Percentiles rank a stretch among this genome's conserved stretches.
phyloP scores from a whole-genome alignment of 2,888 invertebrate genomes.

The Sesamia inferens region DNA sequence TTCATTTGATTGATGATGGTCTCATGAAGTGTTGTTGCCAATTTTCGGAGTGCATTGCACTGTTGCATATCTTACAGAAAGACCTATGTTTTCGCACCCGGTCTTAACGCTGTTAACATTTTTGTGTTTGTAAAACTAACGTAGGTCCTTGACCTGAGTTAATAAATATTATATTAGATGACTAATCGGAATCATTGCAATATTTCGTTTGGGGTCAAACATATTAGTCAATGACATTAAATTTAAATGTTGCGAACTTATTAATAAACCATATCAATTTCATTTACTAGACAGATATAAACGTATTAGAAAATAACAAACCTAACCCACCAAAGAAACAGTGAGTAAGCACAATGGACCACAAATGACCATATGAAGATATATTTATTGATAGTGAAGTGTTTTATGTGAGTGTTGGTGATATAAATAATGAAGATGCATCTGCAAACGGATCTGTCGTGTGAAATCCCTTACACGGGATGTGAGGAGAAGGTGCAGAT shows the following conservation, averaged over 20 bases:
- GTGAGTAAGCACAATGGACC: conserved; percentile 44
- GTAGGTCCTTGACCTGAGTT: conserved; percentile 22
- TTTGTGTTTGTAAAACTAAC: conserved; percentile 10
- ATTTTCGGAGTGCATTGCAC: conserved; percentile 45
- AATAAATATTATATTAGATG: conserved; percentile 30
- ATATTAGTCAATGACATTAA: conserved; percentile 10
- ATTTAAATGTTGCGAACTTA: neutral
- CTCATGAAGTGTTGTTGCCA: conserved; percentile 34
- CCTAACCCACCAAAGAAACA: conserved; percentile 52
- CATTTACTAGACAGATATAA: neutral
- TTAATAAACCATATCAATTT: neutral
- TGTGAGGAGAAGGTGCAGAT: conserved; percentile 85
- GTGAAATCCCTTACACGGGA: conserved; percentile 80
- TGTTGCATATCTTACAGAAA: neutral
- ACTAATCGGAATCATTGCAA: conserved; percentile 16
- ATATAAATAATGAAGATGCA: conserved; percentile 82
- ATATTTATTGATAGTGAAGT: conserved; percentile 57
- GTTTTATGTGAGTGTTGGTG: conserved; percentile 56
- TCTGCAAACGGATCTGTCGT: conserved; percentile 82
- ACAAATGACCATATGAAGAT: conserved; percentile 30
- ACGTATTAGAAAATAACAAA: conserved; percentile 26
- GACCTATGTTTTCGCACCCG: neutral
- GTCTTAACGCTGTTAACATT: neutral
- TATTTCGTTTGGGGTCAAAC: conserved; percentile 6
- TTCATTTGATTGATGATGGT: conserved; percentile 52